These are phyloP conservation scores for Drosophila chauvacae DNA, from an alignment of 1,140 invertebrate genomes.

Conservation along the genomic window DNA sequence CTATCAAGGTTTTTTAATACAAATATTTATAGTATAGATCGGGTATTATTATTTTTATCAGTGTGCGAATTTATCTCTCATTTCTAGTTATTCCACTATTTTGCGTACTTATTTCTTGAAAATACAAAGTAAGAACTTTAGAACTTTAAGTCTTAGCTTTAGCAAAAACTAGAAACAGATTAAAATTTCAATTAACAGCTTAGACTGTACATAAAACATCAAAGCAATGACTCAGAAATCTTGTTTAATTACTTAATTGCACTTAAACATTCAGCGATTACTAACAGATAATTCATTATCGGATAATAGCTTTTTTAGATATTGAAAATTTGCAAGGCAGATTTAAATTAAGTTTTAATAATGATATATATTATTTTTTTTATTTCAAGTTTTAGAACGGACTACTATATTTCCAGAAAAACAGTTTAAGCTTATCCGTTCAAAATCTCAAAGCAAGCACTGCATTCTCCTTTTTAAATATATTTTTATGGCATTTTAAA, in stretches of 20 bases:
- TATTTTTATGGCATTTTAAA: neutral
- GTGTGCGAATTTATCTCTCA: neutral
- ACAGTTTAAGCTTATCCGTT: neutral
- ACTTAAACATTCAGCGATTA: neutral
- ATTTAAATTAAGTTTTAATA: neutral
- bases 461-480: neutral
- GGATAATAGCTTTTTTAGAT: no score
- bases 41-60: neutral
- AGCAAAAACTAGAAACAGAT: slow-evolving; percentile 1
- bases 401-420: neutral
- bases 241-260: slow-evolving; percentile 6
- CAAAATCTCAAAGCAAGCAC: neutral
- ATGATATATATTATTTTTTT: neutral
- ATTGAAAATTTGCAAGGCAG: neutral
- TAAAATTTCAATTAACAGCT: neutral
- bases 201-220: no score
- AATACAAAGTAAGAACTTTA: neutral
- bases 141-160: neutral
- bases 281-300: neutral
- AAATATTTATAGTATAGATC: neutral
- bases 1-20: neutral
- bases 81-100: neutral
- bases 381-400: neutral
- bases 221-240: neutral
- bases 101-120: neutral